Conservation (phyloP, 2,113 vertebrate species). For the Vireo altiloquus region DNA sequence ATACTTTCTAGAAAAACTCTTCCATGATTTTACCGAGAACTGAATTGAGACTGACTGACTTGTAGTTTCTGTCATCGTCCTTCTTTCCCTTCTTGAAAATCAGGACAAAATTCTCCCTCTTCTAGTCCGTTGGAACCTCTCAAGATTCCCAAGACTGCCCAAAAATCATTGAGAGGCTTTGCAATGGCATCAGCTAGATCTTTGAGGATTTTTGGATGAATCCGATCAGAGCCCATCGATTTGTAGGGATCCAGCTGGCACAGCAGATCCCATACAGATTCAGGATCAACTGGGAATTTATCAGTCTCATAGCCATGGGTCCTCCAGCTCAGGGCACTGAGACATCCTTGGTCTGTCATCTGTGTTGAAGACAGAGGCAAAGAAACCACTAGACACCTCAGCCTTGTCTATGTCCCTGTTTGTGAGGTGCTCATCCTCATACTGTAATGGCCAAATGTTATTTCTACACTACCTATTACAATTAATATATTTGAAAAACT, state of each 20-base stretch:
- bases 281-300: neutral
- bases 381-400: neutral
- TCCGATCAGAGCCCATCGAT: neutral
- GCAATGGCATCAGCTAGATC: neutral
- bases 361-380: neutral
- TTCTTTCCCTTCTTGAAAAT: neutral
- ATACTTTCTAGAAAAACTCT: neutral
- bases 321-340: neutral
- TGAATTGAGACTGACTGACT: neutral
- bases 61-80: neutral
- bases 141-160: neutral
- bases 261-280: neutral
- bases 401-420: neutral
- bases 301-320: neutral
- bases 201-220: neutral
- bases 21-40: neutral
- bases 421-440: neutral
- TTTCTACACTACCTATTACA: neutral
- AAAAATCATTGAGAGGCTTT: neutral
- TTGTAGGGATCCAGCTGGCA: neutral
- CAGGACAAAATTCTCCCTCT: accelerated
- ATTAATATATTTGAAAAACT: neutral
- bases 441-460: neutral
- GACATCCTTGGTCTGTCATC: accelerated
- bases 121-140: neutral